phyloP scores from a whole-genome alignment of 2,797 vertebrate genomes.

The Sebastolobus altivelis region DNA sequence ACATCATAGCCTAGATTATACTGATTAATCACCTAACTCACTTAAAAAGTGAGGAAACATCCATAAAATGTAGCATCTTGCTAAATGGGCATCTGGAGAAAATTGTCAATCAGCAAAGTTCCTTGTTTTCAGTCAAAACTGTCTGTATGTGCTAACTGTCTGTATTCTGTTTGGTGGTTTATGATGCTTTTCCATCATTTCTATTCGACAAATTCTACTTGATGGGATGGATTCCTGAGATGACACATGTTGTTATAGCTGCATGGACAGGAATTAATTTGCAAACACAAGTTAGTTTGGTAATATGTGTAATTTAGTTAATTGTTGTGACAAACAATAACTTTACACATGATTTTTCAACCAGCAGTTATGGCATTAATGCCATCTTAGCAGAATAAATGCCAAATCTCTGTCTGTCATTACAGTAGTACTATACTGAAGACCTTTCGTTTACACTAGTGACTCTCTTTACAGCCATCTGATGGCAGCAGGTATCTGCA shows the following conservation, averaged over 20 bases:
- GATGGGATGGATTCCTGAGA: background rate
- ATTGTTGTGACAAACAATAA: background rate
- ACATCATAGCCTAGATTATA: too few relatives aligned
- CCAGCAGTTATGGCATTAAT: background rate
- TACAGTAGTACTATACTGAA: background rate
- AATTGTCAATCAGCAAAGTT: too few relatives aligned
- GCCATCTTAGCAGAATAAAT: background rate
- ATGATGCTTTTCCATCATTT: too few relatives aligned
- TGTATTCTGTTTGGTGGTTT: too few relatives aligned
- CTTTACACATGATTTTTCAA: background rate
- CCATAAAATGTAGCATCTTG: background rate
- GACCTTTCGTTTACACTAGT: background rate
- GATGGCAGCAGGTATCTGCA: background rate
- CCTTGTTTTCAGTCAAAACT: too few relatives aligned
- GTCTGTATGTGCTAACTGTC: too few relatives aligned
- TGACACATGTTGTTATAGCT: background rate
- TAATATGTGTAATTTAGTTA: background rate
- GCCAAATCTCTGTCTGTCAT: background rate
- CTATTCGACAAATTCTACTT: background rate
- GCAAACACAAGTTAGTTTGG: background rate
- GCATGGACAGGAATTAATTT: background rate
- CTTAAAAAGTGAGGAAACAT: too few relatives aligned
- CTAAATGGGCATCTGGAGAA: background rate
- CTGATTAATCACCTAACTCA: too few relatives aligned
- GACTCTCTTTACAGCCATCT: background rate